Percentiles rank a stretch among this genome's conserved stretches.
phyloP scores from a whole-genome alignment of 2,797 vertebrate genomes.

The Pipistrellus nathusii region DNA sequence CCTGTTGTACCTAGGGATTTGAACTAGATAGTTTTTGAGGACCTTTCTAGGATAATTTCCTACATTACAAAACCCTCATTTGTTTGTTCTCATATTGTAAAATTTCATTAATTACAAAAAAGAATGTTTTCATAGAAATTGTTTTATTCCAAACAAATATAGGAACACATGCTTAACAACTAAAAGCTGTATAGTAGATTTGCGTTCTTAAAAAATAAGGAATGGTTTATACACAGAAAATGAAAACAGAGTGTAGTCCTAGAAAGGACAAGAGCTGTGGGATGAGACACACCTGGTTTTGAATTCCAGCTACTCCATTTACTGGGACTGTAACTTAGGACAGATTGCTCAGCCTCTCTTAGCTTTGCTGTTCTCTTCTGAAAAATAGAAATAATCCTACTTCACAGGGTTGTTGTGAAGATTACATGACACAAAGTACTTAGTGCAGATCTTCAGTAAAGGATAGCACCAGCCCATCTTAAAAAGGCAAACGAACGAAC shows the following conservation, averaged over 20 bases:
- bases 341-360: not conserved
- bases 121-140: constrained; percentile 54
- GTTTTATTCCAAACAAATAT: constrained; percentile 21
- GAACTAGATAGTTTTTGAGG: not conserved
- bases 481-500: too few species aligned
- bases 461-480: not conserved
- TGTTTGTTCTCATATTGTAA: not conserved
- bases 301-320: not conserved
- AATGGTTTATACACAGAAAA: not conserved
- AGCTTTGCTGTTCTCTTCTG: not conserved
- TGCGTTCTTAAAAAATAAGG: constrained; percentile 19
- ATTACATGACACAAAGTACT: not conserved
- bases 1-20: constrained; percentile 4
- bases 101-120: constrained; percentile 18
- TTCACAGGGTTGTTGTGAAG: not conserved
- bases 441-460: not conserved
- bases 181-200: constrained; percentile 1
- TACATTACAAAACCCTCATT: constrained; percentile 9
- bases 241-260: not conserved
- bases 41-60: not conserved
- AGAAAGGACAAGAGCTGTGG: not conserved
- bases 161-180: not conserved
- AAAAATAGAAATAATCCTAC: not conserved
- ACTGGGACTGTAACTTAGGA: not conserved
- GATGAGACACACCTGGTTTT: not conserved